Conservation (phyloP, 2,113 vertebrate species). For the Physeter macrocephalus region DNA sequence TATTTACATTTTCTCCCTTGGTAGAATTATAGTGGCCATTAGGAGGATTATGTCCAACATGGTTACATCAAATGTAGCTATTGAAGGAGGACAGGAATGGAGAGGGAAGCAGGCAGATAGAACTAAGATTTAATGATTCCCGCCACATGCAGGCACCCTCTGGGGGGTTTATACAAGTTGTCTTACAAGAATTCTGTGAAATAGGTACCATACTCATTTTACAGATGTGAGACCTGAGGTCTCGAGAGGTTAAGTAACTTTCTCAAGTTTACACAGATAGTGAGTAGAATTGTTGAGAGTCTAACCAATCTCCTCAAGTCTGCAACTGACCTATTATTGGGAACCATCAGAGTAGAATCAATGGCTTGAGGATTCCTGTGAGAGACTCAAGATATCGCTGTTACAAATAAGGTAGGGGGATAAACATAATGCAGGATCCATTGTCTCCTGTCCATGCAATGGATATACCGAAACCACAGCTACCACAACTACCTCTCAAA, state of each 20-base stretch:
- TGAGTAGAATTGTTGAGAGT: neutral
- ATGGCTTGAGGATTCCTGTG: neutral
- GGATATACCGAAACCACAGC: neutral
- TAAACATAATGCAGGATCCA: neutral
- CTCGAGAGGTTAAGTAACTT: neutral
- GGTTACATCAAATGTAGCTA: neutral
- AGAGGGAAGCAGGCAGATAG: neutral
- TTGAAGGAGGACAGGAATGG: neutral
- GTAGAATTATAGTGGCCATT: neutral
- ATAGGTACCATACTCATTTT: neutral
- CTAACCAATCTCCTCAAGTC: neutral
- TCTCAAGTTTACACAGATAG: neutral
- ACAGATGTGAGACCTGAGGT: neutral
- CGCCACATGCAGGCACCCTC: neutral
- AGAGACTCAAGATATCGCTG: neutral
- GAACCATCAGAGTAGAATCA: neutral
- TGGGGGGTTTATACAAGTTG: neutral
- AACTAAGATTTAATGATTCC: neutral
- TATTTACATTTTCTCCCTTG: neutral
- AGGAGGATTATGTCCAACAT: neutral
- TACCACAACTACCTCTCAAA: neutral
- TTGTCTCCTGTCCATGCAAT: neutral
- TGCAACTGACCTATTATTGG: neutral
- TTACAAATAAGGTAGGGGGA: neutral
- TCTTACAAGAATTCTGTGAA: neutral